phyloP scores from a whole-genome alignment of 2,113 vertebrate species.

The Rhinogobius similis region DNA sequence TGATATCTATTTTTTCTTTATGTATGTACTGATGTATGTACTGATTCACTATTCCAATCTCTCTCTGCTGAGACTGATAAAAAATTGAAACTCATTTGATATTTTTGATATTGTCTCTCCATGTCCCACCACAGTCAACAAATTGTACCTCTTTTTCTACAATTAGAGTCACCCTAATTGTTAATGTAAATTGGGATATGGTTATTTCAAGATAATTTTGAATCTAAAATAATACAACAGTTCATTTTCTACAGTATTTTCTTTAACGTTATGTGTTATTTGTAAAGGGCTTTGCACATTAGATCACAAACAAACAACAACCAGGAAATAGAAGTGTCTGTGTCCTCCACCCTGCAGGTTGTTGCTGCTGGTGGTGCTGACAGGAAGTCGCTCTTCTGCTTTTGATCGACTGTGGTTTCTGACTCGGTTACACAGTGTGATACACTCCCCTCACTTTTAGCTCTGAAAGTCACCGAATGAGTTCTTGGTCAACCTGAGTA shows the following conservation, averaged over 20 bases:
- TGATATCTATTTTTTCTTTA: too few species aligned
- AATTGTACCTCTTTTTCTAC: too few species aligned
- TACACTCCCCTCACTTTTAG: conserved; percentile 45
- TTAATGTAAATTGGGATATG: not conserved
- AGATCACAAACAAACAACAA: not conserved
- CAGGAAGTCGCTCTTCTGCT: conserved; percentile 79
- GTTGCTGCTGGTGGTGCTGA: conserved; percentile 52
- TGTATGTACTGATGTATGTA: too few species aligned
- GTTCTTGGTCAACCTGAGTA: conserved; percentile 12
- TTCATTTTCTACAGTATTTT: too few species aligned
- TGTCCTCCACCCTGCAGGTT: conserved; percentile 37
- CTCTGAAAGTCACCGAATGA: conserved; percentile 16
- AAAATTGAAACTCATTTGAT: too few species aligned
- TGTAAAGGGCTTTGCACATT: not conserved
- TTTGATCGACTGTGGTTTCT: conserved; percentile 72
- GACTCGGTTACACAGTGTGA: conserved; percentile 40
- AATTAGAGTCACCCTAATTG: too few species aligned
- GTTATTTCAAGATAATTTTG: not conserved
- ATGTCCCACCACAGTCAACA: too few species aligned
- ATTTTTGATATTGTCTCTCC: too few species aligned
- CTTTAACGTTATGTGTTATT: too few species aligned
- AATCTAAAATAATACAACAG: too few species aligned
- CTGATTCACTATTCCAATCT: too few species aligned
- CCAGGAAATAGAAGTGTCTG: not conserved
- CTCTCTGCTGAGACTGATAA: too few species aligned